Evolutionary conservation across 2,797 vertebrate genomes (phyloP), one percentile per base, ranked within the genome.

Genomic region (Enteromius argenteus): DNA sequence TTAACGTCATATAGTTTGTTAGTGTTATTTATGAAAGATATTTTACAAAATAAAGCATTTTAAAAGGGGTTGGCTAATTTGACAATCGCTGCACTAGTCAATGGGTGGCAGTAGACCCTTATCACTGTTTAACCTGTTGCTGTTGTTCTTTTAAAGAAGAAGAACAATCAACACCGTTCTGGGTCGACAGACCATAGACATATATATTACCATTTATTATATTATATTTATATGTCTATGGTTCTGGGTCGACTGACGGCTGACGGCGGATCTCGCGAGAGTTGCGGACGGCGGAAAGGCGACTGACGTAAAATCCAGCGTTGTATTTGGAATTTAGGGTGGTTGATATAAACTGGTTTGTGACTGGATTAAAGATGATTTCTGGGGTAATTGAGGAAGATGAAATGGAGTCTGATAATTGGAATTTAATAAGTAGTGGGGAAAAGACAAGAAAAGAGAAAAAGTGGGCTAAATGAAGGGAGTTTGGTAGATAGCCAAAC

Each of bases 61-160:
- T 32, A 15, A 49, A 49, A 46, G 23, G 23, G 0, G 2, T 17
- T 19, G n/a, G 42, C 4, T 10, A 9, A 5, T 39, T 44, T 79
- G 60, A 32, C 42, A 30, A 14, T 53, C 4, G 49, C 32, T 27
- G 21, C n/a, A 58, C n/a, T 27, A 46, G 27, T 9, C 85, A 62
- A 17, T 15, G 30, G 76, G 51, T 42, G 81, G 81, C 85, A 76
- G 71, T 80, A 71, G 17, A 49, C 3, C 23, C 19, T 39, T 21
- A 11, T 39, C 27, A 30, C 14, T 51, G 39, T 68, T 75, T 17
- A 49, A 71, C 67, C 32, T 64, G 83, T 72, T 44, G 74, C 37
- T 42, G 5, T 23, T 53, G 3, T 14, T 3, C 21, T 69, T 37
- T 17, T 9, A 42, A 79, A 53, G 85, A 80, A 60, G 71, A 75